Base-by-base conservation (phyloP, 2,113 vertebrate species). In the Cynocephalus volans region DNA sequence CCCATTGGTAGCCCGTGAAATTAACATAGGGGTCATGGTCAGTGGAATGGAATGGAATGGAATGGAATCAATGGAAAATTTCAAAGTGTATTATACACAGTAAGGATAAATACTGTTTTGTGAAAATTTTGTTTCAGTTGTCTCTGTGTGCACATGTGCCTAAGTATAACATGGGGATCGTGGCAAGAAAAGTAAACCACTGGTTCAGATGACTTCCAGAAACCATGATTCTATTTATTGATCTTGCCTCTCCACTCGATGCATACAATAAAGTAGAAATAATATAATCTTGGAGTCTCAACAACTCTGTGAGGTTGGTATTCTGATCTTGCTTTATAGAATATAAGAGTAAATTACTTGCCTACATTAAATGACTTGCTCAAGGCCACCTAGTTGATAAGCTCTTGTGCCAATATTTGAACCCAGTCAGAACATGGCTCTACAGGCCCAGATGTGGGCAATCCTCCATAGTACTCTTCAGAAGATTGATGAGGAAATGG, bases 311-410 rank as follows among this genome's bases (percentile, higher is more conserved):
- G 62, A 82, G 8, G 26, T 73, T 69, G 19, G 10, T 90, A 84
- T 86, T 95, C 82, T 76, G 48, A 85, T 14, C 1, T 52, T 86
- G 67, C 96, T 96, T 90, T 79, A 93, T 0, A 80, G 54, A 79
- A 83, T 19, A 91, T 94, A 84, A 96, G 21, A 85, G 64, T 75
- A 88, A 97, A 36, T 90, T 73, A 84, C 13, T 60, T 76, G 45
- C 21, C 60, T 81, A 45, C 60, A 73, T 72, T 90, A 93, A 91
- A 91, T 91, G 62, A 77, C 77, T 93, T 83, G 36, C 21, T 84
- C 95, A 96, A 95, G 79, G 67, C 58, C 81, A 73, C 56, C 69
- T n/a, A 52, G 12, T 33, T 33, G 28, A 82, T 65, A 86, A 95
- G 52, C 8, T 69, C 48, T 31, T 60, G 13, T 41, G 12, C 24